Conservation (phyloP, 1,140 invertebrate genomes). For the Dinoponera quadriceps region DNA sequence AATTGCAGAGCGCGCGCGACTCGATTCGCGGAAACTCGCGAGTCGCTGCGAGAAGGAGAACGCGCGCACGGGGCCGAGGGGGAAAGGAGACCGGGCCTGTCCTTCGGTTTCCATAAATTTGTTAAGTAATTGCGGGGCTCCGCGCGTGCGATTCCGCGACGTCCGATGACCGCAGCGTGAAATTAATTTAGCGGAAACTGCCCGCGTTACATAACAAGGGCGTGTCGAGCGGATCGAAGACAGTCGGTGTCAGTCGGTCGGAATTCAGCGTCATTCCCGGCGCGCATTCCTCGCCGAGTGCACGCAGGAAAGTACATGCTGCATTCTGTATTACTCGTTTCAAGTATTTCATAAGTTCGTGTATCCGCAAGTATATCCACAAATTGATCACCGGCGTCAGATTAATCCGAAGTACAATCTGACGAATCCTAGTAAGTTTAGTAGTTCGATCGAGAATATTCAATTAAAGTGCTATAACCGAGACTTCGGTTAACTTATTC, state of each 20-base stretch:
- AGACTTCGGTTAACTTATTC: too few relatives aligned
- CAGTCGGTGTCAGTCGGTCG: neutral
- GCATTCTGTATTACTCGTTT: too few relatives aligned
- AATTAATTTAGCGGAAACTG: constrained; percentile 45
- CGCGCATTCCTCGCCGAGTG: neutral
- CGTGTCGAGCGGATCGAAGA: constrained; percentile 22
- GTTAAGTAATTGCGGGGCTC: constrained; percentile 45
- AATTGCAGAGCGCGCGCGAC: constrained; percentile 45
- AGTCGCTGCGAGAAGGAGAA: constrained; percentile 21
- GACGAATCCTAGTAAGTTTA: too few relatives aligned
- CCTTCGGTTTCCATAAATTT: constrained; percentile 54
- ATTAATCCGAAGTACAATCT: too few relatives aligned
- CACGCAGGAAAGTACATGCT: too few relatives aligned
- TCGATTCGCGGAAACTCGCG: constrained; percentile 17
- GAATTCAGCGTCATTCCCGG: neutral
- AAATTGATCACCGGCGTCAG: too few relatives aligned
- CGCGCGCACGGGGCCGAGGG: neutral
- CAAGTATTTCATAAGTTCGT: too few relatives aligned
- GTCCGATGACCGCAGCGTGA: constrained; percentile 22
- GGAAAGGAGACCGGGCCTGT: neutral
- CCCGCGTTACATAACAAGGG: constrained; percentile 48
- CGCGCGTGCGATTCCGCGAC: constrained; percentile 23
- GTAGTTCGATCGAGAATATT: too few relatives aligned
- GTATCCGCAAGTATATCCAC: too few relatives aligned
- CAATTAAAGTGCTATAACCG: too few relatives aligned